phyloP scores from a whole-genome alignment of 2,113 vertebrate genomes.

The Mustela nigripes region DNA sequence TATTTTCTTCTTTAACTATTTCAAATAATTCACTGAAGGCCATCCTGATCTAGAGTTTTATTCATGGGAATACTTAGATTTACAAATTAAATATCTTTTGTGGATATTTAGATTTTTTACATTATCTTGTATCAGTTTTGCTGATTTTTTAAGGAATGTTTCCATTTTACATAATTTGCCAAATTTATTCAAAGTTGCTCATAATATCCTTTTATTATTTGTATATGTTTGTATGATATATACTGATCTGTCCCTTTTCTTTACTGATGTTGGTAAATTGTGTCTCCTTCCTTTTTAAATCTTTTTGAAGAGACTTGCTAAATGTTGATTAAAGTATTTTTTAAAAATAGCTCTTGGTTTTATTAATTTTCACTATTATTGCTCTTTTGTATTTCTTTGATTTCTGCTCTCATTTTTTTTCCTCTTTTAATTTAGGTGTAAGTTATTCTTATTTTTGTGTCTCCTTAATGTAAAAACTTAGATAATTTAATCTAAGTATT shows the following conservation, averaged over 20 bases:
- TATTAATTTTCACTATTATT: not conserved
- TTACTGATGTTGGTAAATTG: not conserved
- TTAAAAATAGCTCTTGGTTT: not conserved
- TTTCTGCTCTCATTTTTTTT: not conserved
- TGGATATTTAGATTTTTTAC: not conserved
- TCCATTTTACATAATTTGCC: not conserved
- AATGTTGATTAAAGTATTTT: not conserved
- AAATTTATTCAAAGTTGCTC: not conserved
- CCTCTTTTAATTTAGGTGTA: not conserved
- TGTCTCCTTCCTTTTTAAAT: not conserved
- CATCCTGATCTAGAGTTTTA: not conserved
- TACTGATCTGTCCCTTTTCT: not conserved
- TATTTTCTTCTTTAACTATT: not conserved
- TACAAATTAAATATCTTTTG: not conserved
- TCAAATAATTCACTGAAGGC: not conserved
- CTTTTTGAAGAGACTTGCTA: not conserved
- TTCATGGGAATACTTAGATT: not conserved
- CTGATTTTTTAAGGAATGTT: not conserved
- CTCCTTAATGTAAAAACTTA: not conserved
- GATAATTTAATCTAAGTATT: not conserved
- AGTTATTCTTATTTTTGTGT: not conserved
- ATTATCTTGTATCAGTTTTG: not conserved
- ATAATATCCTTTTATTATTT: not conserved
- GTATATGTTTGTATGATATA: not conserved
- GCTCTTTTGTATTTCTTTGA: not conserved